Conservation (phyloP, 1,140 invertebrate species). For the Augochlora pura region DNA sequence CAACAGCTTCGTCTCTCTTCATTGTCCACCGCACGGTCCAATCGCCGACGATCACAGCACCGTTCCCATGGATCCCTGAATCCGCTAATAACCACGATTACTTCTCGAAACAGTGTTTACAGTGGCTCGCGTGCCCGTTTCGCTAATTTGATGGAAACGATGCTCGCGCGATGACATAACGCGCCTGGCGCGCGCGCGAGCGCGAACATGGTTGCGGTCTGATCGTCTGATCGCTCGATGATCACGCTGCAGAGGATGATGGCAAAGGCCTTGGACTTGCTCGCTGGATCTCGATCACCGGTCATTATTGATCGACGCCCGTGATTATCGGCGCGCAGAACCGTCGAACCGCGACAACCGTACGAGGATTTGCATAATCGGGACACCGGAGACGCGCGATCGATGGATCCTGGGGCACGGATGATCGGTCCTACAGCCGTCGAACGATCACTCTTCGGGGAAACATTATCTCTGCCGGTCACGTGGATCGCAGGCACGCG, state of each 20-base stretch:
- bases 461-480: not conserved
- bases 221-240: conserved; percentile 55
- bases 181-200: not conserved
- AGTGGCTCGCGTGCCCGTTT: conserved; percentile 56
- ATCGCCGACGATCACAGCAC: not conserved
- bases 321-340: conserved; percentile 34
- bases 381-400: not conserved
- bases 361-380: conserved; percentile 9
- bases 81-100: not conserved
- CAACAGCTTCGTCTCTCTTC: not conserved
- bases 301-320: conserved; percentile 37
- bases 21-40: not conserved
- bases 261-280: conserved; percentile 70
- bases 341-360: not conserved
- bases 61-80: not conserved
- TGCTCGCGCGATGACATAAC: conserved; percentile 67
- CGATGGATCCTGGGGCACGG: not conserved
- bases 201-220: conserved; percentile 54
- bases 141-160: conserved; percentile 65
- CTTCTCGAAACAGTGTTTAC: conserved; percentile 27
- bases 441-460: too few species aligned
- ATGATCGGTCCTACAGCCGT: not conserved
- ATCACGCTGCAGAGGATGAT: conserved; percentile 59
- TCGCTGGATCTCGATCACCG: conserved; percentile 63
- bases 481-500: not conserved